Percentiles rank a stretch among this genome's conserved stretches.
Conservation (phyloP, 2,888 invertebrate genomes). For the Deilephila porcellus region DNA sequence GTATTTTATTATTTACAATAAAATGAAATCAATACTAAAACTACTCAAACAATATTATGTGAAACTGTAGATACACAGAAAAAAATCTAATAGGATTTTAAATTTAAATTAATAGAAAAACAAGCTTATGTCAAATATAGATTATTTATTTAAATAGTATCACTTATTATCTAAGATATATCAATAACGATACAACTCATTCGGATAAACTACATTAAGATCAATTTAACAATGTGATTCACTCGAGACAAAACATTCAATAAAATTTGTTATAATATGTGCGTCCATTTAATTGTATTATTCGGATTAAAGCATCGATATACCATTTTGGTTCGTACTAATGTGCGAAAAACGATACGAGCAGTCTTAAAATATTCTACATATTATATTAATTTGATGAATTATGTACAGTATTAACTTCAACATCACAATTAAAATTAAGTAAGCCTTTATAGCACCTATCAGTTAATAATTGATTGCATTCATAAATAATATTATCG, state of each 20-base stretch:
- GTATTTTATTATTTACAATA: too few relatives aligned
- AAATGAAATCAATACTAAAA: too few relatives aligned
- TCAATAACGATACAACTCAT: constrained; percentile 43
- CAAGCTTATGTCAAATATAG: constrained; percentile 40
- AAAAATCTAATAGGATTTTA: too few relatives aligned
- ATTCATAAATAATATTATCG: not conserved
- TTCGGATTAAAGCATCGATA: constrained; percentile 35
- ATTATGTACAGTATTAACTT: constrained; percentile 54
- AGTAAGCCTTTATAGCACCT: constrained; percentile 79
- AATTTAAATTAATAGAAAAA: not conserved
- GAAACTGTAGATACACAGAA: too few relatives aligned
- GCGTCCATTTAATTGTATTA: constrained; percentile 36
- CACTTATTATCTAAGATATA: constrained; percentile 48
- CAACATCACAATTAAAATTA: constrained; percentile 51
- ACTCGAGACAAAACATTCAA: constrained; percentile 35
- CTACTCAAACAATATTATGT: too few relatives aligned
- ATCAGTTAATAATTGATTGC: constrained; percentile 45
- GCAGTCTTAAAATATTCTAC: constrained; percentile 39
- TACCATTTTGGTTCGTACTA: constrained; percentile 31
- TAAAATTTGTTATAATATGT: constrained; percentile 35
- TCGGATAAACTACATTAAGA: constrained; percentile 48
- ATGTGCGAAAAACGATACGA: constrained; percentile 10
- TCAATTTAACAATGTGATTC: constrained; percentile 41
- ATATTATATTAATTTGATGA: constrained; percentile 47
- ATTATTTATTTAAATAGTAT: constrained; percentile 56